phyloP scores from a whole-genome alignment of 2,888 invertebrate species.

The Margaritifera margaritifera region DNA sequence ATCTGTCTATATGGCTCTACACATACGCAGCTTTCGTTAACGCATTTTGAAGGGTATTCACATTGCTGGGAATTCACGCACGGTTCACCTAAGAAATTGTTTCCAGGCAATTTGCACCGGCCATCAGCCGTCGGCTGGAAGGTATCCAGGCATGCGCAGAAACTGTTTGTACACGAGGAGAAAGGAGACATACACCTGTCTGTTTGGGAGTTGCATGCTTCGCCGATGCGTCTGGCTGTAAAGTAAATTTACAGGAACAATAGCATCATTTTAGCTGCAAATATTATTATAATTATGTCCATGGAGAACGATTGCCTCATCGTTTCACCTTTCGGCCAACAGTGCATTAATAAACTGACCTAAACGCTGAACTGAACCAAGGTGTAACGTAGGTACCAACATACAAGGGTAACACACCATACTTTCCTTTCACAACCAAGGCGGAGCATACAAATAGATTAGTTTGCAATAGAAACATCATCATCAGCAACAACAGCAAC shows the following conservation, averaged over 20 bases:
- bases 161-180: slow-evolving; percentile 37
- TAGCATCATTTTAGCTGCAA: neutral
- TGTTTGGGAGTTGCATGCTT: slow-evolving; percentile 32
- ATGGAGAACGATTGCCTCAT: no score
- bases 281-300: no score
- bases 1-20: slow-evolving; percentile 33
- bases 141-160: slow-evolving; percentile 36
- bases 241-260: neutral
- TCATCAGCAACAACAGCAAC: no score
- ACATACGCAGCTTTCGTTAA: slow-evolving; percentile 42
- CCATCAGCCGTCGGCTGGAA: slow-evolving; percentile 45
- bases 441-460: no score
- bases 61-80: slow-evolving; percentile 32
- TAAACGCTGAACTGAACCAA: no score
- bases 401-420: no score
- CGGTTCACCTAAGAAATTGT: slow-evolving; percentile 25
- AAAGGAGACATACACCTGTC: slow-evolving; percentile 44
- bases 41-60: slow-evolving; percentile 43
- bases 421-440: no score
- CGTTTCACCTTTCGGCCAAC: no score
- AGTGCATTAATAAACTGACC: no score
- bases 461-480: no score
- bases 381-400: no score
- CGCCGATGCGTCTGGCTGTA: slow-evolving; percentile 19
- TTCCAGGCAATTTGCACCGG: slow-evolving; percentile 36